Evolutionary conservation across 2,888 invertebrate species (phyloP).

Genomic region (Perdita meconis): DNA sequence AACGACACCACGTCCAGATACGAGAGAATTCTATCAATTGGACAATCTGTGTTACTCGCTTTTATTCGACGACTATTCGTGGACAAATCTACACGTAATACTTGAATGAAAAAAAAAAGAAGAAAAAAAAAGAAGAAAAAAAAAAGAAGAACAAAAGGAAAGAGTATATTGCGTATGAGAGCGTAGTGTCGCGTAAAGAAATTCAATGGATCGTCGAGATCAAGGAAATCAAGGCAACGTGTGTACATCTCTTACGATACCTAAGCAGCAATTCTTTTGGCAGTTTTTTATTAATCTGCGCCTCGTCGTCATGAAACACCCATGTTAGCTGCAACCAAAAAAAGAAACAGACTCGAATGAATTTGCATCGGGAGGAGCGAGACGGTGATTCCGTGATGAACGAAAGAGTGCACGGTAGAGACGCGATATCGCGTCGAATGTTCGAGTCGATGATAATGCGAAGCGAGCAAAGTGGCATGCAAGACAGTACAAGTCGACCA

Average conservation of each 20-base stretch:
- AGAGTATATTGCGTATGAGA: background rate
- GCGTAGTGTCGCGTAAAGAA: background rate
- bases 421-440: conserved; percentile 1
- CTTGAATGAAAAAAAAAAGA: background rate
- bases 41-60: conserved; percentile 44
- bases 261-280: conserved; percentile 97
- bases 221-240: background rate
- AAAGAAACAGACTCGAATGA: conserved; percentile 34
- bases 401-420: background rate
- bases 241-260: conserved; percentile 79
- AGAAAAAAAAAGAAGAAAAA: background rate
- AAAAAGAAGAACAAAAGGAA: conserved; percentile 9
- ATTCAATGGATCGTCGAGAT: background rate
- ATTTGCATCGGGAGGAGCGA: background rate
- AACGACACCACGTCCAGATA: conserved; percentile 98
- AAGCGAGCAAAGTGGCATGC: conserved; percentile 53
- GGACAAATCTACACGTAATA: conserved; percentile 15
- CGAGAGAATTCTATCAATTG: conserved; percentile 90
- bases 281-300: conserved; percentile 96
- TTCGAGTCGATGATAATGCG: conserved; percentile 28
- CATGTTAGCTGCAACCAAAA: conserved; percentile 88
- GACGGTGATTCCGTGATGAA: background rate
- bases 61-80: conserved; percentile 1
- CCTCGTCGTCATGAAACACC: conserved; percentile 92
- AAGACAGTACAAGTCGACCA: conserved; percentile 67